Evolutionary conservation across 2,888 invertebrate species (phyloP).

Genomic region (Plagodis pulveraria): DNA sequence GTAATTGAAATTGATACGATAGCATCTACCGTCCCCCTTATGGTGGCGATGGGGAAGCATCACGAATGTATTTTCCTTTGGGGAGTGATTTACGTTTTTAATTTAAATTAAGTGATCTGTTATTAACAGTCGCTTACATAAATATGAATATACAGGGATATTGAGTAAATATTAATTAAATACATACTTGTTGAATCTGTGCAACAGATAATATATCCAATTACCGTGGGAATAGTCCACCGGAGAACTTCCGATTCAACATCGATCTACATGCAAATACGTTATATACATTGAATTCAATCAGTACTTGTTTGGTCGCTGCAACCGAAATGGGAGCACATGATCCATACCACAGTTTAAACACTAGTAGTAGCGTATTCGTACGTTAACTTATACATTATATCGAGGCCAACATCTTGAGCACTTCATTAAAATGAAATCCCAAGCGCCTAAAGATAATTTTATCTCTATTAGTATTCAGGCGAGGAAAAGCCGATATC

Average conservation of each 20-base stretch:
- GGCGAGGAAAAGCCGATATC: slow-evolving; percentile 47
- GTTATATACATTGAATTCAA: slow-evolving; percentile 29
- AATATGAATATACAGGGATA: too few relatives aligned
- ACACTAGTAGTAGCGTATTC: background rate
- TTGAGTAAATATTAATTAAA: too few relatives aligned
- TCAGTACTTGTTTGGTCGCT: slow-evolving; percentile 23
- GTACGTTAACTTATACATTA: slow-evolving; percentile 8
- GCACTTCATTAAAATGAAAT: slow-evolving; percentile 34
- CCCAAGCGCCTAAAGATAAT: slow-evolving; percentile 35
- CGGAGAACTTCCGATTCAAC: slow-evolving; percentile 37
- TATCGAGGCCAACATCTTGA: slow-evolving; percentile 25
- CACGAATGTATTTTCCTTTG: slow-evolving; percentile 7
- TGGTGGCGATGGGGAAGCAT: background rate
- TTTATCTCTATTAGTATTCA: slow-evolving; percentile 53
- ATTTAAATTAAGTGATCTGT: slow-evolving; percentile 5
- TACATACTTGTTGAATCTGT: too few relatives aligned
- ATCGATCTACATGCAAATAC: slow-evolving; percentile 33
- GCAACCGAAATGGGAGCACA: slow-evolving; percentile 27
- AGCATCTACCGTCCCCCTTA: slow-evolving; percentile 7
- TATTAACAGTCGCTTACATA: too few relatives aligned
- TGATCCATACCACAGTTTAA: slow-evolving; percentile 8
- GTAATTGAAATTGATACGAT: slow-evolving; percentile 13
- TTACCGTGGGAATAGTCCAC: slow-evolving; percentile 33
- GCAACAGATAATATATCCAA: too few relatives aligned
- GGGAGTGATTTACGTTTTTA: slow-evolving; percentile 16